Base-by-base conservation (phyloP, 2,797 vertebrate species). In the Nothura maculosa region DNA sequence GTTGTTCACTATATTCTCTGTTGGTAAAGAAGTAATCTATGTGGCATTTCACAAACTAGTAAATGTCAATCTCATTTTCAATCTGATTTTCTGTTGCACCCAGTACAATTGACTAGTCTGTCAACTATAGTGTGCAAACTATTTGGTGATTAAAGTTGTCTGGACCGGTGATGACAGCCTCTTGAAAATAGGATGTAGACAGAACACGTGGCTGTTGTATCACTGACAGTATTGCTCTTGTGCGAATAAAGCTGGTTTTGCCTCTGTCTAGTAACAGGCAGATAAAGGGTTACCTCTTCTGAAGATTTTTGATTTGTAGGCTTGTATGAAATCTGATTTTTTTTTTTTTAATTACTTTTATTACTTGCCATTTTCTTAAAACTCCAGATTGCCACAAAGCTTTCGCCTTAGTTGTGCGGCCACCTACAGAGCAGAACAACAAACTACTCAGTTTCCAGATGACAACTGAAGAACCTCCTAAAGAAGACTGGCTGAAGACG, bases 371-470 rank as follows among this genome's bases (percentile, higher is more conserved):
- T 24, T 24, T 28, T 62, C 72, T 52, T 72, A 40, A 28, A 83
- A 92, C 70, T 82, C 8, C 97, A 99, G 99, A 99, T 58, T 99
- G 99, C 96, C 98, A 97, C 67, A 99, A 99, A 89, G 99, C 99
- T 22, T 99, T 99, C 62, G 99, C 99, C 61, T 96, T 99, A 96
- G 98, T 99, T 86, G 99, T 99, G 69, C 98, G 98, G 81, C 99
- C 99, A 55, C 99, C 99, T 8, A 99, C 99, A 6, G 99, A 99
- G 94, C 99, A 98, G 95, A 98, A 98, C 96, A 99, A 99, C 96
- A 97, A 99, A 95, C 97, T 99, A 92, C 99, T 99, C 96, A 99
- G 99, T 95, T 99, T 99, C 98, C 99, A 99, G 95, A 98, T 99
- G 97, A 97, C 97, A 6, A 97, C 98, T 50, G 99, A 99, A 94